A percentile compares a stretch with the other conserved stretches of the same genome.
Conservation (phyloP, 1,140 invertebrate genomes). For the Halesus radiatus region DNA sequence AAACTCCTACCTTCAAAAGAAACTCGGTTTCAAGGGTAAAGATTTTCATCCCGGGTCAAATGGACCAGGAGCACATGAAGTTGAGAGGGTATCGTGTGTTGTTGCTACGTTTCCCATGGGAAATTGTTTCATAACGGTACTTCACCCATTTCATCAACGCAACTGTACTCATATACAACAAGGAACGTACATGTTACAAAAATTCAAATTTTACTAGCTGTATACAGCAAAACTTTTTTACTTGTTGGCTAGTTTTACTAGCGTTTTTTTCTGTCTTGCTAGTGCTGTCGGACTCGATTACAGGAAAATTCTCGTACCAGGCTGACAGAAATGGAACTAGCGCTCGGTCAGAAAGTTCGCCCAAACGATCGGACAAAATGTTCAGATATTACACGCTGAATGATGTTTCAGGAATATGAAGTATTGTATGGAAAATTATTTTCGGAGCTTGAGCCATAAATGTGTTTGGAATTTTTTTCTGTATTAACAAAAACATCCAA, state of each 20-base stretch:
- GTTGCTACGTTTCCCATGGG: not conserved
- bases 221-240: not conserved
- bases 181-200: not conserved
- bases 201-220: not conserved
- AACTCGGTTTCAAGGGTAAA: no score
- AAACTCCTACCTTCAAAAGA: no score
- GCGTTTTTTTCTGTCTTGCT: not conserved
- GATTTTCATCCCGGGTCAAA: constrained; percentile 22
- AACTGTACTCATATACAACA: not conserved
- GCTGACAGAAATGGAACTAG: not conserved
- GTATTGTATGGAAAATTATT: not conserved
- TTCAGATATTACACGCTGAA: not conserved
- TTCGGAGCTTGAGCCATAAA: not conserved
- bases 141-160: not conserved
- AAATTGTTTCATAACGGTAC: not conserved
- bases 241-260: not conserved
- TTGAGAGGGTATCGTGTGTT: constrained; percentile 19
- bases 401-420: not conserved
- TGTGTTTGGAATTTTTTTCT: not conserved
- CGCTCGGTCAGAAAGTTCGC: not conserved
- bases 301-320: not conserved
- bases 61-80: constrained; percentile 12
- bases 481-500: not conserved
- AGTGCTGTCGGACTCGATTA: not conserved
- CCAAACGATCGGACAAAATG: not conserved